Evolutionary conservation across 2,797 vertebrate genomes (phyloP).

Genomic region (Sternotherus odoratus): DNA sequence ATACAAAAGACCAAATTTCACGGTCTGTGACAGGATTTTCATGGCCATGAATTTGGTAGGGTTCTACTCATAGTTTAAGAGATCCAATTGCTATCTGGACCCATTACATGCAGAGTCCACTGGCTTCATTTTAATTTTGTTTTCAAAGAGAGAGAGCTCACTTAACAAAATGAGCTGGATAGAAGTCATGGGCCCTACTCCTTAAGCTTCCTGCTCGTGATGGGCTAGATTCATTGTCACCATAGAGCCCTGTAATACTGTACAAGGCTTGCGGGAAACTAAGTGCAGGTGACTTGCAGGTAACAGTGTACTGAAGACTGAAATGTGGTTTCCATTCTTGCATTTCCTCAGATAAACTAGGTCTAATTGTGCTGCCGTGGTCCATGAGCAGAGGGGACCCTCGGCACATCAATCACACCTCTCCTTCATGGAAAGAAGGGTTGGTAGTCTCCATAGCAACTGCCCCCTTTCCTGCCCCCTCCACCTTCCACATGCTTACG

Average conservation of each 20-base stretch:
- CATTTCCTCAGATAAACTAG: background rate
- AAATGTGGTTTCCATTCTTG: background rate
- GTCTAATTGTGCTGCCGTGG: rapidly evolving
- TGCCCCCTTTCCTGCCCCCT: background rate
- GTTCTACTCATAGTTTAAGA: background rate
- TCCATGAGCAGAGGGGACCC: background rate
- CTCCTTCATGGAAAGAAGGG: rapidly evolving
- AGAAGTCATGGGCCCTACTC: background rate
- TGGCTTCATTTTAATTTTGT: background rate
- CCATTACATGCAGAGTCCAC: background rate
- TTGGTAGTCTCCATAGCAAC: rapidly evolving
- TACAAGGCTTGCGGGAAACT: background rate
- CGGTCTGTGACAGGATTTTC: too few species aligned
- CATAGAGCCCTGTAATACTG: rapidly evolving
- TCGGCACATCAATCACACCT: rapidly evolving
- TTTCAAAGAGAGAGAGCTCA: background rate
- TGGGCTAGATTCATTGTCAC: rapidly evolving
- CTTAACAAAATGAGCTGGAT: background rate
- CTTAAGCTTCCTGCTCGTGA: background rate
- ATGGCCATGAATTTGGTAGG: too few species aligned
- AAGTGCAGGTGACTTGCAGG: background rate
- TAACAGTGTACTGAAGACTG: background rate
- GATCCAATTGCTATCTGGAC: background rate
- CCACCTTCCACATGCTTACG: background rate
- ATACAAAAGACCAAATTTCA: too few species aligned